Percentiles rank a stretch among this genome's conserved stretches.
These are phyloP conservation scores for Theonella swinhoei DNA, from an alignment of 37 sponge, comb jelly and placozoan species.

Conservation along the genomic window DNA sequence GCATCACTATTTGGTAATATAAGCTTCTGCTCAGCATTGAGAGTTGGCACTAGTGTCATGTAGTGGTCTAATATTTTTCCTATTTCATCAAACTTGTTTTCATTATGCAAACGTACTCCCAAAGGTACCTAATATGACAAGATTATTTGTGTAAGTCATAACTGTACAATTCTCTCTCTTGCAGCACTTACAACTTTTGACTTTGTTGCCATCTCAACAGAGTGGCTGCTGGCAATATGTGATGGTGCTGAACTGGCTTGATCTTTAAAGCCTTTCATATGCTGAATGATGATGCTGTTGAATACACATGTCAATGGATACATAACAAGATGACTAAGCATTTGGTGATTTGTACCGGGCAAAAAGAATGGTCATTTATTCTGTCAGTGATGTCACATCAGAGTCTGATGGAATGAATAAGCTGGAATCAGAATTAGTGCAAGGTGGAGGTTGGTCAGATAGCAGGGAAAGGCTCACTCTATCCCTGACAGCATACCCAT, in stretches of 20 bases:
- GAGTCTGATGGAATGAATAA: neutral
- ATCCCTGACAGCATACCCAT: conserved; percentile 23
- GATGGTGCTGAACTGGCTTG: neutral
- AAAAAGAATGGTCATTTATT: neutral
- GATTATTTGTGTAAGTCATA: neutral
- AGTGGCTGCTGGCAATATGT: conserved; percentile 30
- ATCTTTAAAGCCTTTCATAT: conserved; percentile 3
- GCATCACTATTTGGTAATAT: conserved; percentile 1
- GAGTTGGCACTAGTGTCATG: conserved; percentile 21
- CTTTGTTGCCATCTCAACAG: conserved; percentile 10
- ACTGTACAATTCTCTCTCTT: neutral
- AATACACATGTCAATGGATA: neutral
- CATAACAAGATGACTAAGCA: no score
- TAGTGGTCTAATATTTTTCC: no score
- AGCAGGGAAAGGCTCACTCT: neutral
- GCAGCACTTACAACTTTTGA: conserved; percentile 2
- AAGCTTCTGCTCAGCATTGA: neutral
- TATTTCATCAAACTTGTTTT: no score
- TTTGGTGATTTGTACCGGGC: conserved; percentile 13
- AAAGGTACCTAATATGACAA: neutral
- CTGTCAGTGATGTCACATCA: neutral
- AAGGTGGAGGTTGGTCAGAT: neutral
- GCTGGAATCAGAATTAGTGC: neutral
- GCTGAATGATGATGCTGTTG: conserved; percentile 4
- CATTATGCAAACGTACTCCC: conserved; percentile 17